Conservation (phyloP, 2,797 vertebrate genomes). For the Poecile montanus region DNA sequence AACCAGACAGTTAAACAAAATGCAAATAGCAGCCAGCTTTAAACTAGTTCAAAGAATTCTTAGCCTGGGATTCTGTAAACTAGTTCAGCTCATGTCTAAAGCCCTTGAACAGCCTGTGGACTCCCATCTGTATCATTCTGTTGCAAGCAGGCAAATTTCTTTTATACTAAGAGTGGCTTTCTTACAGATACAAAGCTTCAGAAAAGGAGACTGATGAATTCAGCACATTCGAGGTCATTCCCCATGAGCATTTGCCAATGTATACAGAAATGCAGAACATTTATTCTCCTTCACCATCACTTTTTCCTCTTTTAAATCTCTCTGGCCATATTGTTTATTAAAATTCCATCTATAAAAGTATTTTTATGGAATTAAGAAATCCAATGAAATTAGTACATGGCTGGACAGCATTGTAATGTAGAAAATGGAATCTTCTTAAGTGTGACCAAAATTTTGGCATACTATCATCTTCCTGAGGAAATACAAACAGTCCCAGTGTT, state of each 20-base stretch:
- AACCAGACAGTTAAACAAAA: not conserved
- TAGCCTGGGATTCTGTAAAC: constrained; percentile 84
- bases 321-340: not conserved
- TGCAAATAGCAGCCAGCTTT: not conserved
- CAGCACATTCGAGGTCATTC: not conserved
- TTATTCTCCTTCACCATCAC: not conserved
- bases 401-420: not conserved
- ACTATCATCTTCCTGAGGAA: not conserved
- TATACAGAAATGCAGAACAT: not conserved
- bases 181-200: not conserved
- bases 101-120: constrained; percentile 79
- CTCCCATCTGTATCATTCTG: constrained; percentile 79
- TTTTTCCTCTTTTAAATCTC: not conserved
- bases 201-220: not conserved
- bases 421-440: not conserved
- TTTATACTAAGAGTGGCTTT: not conserved
- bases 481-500: not conserved
- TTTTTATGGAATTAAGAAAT: not conserved
- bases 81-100: constrained; percentile 77
- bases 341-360: not conserved
- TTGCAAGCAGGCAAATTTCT: constrained; percentile 78
- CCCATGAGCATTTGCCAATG: not conserved
- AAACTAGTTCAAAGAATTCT: not conserved
- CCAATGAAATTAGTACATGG: not conserved
- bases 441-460: not conserved